Base-by-base conservation (phyloP, 1,140 invertebrate species). In the Physella acuta region DNA sequence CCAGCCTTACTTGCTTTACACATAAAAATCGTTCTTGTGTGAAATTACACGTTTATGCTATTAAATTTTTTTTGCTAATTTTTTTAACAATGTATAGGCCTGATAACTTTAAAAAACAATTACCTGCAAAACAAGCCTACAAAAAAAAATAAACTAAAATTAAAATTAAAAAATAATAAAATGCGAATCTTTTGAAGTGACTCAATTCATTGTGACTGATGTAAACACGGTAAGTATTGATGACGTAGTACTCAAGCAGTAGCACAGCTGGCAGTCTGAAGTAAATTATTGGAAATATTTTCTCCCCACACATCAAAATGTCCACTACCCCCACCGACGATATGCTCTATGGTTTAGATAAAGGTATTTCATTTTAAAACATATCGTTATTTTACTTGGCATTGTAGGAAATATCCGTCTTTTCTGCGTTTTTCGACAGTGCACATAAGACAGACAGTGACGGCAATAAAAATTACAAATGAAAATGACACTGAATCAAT, bases 221-320 rank as follows among this genome's bases (percentile, higher is more conserved):
- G 56, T 59, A 59, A 59, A 59, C 56, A 59, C 28, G 11, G 33
- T 26, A 59, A 31, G 26, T 17, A 11, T 31, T 33, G 3, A 33
- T 59, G 56, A 59, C 56, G 56, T 59, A 28, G 24, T 14, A 59
- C 56, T 3, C 56, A 59, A 17, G 28, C 56, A 34, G 33, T 59
- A 31, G 28, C 56, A 59, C 26, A 59, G 8, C 31, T 31, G 56
- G 52, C 4, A 11, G 14, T 5, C 4, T 11, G 30, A 59, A 59
- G 30, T 11, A 31, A 16, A 59, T 59, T 59, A 28, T 31, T 34
- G 8, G 33, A 59, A 11, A 11, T 17, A 17, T 16, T 31, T 30
- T 34, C 14, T 16, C 14, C 14, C 4, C 28, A 11, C 26, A 5
- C 8, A 4, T 59, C 24, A 59, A 59, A 59, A 59, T 59, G 56